A percentile compares a stretch with the other conserved stretches of the same genome.
phyloP scores from a whole-genome alignment of 2,797 vertebrate species.

The Lutjanus argentimaculatus region DNA sequence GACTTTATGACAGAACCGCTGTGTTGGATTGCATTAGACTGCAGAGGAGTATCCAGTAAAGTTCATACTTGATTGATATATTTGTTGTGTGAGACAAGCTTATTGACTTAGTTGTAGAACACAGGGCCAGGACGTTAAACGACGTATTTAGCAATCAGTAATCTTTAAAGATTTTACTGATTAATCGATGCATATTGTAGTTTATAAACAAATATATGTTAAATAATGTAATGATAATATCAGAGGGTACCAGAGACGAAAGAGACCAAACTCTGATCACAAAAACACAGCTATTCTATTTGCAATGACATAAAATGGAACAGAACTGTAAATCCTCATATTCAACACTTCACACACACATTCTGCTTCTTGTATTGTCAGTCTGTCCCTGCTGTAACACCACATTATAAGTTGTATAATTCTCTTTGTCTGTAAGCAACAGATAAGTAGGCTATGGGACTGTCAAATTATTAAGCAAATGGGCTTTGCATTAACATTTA shows the following conservation, averaged over 20 bases:
- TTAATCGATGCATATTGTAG: background rate
- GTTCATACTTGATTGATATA: background rate
- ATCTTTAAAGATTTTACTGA: background rate
- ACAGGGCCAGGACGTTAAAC: too few species aligned
- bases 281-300: background rate
- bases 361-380: background rate
- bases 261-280: too few species aligned
- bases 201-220: too few species aligned
- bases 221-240: too few species aligned
- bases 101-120: too few species aligned
- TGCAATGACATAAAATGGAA: background rate
- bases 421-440: background rate
- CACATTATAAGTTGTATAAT: background rate
- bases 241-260: too few species aligned
- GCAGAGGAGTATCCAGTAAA: too few species aligned
- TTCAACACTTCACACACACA: background rate
- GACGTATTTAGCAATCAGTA: too few species aligned
- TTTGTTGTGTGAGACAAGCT: too few species aligned
- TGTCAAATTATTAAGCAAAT: constrained; percentile 31
- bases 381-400: background rate
- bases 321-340: background rate
- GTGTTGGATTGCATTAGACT: background rate
- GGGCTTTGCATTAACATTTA: constrained; percentile 42
- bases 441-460: background rate
- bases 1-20: too few species aligned